Evolutionary conservation across 2,888 invertebrate species (phyloP).

Genomic region (Ditylenchus weischeri): DNA sequence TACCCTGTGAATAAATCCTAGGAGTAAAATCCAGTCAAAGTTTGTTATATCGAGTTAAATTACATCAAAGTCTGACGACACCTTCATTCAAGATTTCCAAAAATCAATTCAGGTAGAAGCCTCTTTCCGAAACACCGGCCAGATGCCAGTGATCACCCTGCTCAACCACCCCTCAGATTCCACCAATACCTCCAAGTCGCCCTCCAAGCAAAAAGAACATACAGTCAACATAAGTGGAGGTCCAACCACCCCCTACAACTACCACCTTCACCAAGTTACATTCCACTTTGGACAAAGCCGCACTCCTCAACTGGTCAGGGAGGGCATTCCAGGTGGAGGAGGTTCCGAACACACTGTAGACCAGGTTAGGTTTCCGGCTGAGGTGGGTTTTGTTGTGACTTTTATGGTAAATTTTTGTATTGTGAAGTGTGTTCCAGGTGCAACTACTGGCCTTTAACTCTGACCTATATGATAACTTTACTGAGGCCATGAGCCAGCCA

Average conservation of each 20-base stretch:
- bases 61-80: background rate
- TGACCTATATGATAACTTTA: constrained; percentile 91
- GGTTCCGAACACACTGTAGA: constrained; percentile 96
- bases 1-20: background rate
- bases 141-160: constrained; percentile 53
- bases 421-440: constrained; percentile 71
- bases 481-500: constrained; percentile 86
- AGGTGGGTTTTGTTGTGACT: constrained; percentile 59
- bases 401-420: constrained; percentile 8
- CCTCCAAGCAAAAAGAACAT: background rate
- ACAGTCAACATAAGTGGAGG: constrained; percentile 81
- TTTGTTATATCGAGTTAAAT: too few relatives aligned
- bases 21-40: background rate
- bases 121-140: constrained; percentile 55
- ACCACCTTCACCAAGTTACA: constrained; percentile 51
- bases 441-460: constrained; percentile 98
- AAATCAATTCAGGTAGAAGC: constrained; percentile 44
- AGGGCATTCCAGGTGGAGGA: constrained; percentile 50
- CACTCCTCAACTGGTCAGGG: background rate
- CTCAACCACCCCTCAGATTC: constrained; percentile 25
- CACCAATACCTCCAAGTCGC: background rate
- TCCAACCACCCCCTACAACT: constrained; percentile 71
- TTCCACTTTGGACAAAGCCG: constrained; percentile 80
- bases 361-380: constrained; percentile 91
- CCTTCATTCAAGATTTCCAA: background rate